These are phyloP conservation scores for Crotophaga sulcirostris DNA, from an alignment of 2,113 vertebrate species.

Conservation along the genomic window DNA sequence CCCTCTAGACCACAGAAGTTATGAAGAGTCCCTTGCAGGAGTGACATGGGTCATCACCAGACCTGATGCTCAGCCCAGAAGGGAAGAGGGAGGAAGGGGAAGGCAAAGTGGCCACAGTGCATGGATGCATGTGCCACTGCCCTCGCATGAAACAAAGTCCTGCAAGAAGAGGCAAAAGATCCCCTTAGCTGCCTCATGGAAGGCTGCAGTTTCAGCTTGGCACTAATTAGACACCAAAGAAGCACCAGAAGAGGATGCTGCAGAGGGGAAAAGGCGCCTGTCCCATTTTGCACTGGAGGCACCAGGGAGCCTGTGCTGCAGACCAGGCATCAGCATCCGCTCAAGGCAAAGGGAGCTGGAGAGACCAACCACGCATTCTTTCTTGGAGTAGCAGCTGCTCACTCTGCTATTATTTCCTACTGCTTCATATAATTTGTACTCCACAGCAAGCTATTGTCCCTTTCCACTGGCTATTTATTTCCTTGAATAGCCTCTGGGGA, in stretches of 20 bases:
- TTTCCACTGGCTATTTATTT: conserved; percentile 68
- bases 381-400: conserved; percentile 31
- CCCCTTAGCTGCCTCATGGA: not conserved
- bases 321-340: not conserved
- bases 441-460: conserved; percentile 58
- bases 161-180: not conserved
- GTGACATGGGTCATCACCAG: not conserved
- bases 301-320: not conserved
- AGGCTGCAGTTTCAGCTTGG: not conserved
- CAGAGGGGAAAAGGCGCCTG: not conserved
- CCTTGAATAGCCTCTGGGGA: conserved; percentile 68
- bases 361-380: conserved; percentile 17
- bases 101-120: not conserved
- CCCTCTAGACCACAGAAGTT: not conserved
- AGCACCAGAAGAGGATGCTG: not conserved
- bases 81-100: not conserved
- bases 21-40: not conserved
- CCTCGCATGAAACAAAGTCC: not conserved
- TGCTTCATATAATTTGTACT: conserved; percentile 66
- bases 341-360: conserved; percentile 23
- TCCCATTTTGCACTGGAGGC: not conserved
- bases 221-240: not conserved
- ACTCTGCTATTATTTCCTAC: conserved; percentile 68
- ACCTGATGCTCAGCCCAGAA: not conserved
- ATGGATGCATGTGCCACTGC: not conserved